phyloP scores from a whole-genome alignment of 2,113 vertebrate species.

The Gasterosteus aculeatus region DNA sequence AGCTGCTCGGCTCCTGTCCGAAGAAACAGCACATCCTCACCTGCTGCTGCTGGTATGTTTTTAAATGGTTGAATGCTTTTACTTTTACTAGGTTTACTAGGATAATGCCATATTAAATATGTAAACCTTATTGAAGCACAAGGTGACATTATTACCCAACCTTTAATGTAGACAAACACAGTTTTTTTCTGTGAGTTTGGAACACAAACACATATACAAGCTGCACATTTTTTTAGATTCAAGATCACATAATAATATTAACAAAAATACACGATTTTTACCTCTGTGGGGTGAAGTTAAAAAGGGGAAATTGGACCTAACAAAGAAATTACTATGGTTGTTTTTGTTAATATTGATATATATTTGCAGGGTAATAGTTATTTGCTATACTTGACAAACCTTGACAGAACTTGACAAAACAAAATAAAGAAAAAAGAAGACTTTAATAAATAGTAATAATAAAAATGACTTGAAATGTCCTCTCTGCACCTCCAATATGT shows the following conservation, averaged over 20 bases:
- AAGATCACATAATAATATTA: no score
- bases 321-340: background rate
- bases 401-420: background rate
- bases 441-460: background rate
- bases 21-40: slow-evolving; percentile 75
- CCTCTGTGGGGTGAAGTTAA: background rate
- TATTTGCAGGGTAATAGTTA: background rate
- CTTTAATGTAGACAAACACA: background rate
- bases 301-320: background rate
- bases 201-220: background rate
- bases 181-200: background rate
- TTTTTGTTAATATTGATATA: background rate
- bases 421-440: background rate
- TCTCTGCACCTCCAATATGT: background rate
- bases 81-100: background rate
- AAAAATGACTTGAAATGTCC: background rate
- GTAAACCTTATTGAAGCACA: background rate
- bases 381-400: background rate
- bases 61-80: slow-evolving; percentile 21
- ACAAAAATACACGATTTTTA: background rate
- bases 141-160: background rate
- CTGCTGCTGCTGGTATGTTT: slow-evolving; percentile 74
- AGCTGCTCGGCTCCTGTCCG: slow-evolving; percentile 81
- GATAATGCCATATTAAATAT: background rate
- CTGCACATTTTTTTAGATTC: background rate